phyloP scores from a whole-genome alignment of 37 sponge, comb jelly and placozoan genomes.

The Spongilla lacustris region DNA sequence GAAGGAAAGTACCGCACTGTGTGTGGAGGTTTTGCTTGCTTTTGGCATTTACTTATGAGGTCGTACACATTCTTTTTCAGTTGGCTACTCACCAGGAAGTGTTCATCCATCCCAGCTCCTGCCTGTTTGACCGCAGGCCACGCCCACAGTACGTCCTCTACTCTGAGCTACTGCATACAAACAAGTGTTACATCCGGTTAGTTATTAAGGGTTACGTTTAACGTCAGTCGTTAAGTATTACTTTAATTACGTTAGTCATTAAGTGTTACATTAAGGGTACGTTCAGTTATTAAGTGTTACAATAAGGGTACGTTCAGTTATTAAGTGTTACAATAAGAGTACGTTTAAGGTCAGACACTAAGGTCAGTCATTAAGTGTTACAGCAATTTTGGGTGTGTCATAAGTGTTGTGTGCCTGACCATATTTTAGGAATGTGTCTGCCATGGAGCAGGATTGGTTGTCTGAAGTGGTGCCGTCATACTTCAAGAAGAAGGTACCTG shows the following conservation, averaged over 20 bases:
- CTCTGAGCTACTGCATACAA: slow-evolving; percentile 80
- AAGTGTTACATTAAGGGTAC: too few relatives aligned
- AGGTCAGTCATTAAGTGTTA: too few relatives aligned
- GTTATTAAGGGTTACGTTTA: too few relatives aligned
- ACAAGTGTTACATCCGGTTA: slow-evolving; percentile 94
- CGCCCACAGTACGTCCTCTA: slow-evolving; percentile 74
- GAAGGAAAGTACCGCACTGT: slow-evolving; percentile 82
- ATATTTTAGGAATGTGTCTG: background rate
- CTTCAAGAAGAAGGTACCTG: background rate
- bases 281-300: too few relatives aligned
- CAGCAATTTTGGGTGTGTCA: too few relatives aligned
- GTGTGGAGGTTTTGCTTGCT: background rate
- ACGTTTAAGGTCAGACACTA: too few relatives aligned
- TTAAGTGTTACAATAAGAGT: too few relatives aligned
- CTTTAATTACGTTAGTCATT: too few relatives aligned
- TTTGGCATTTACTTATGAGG: background rate
- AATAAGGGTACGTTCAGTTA: too few relatives aligned
- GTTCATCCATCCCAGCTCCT: slow-evolving; percentile 87
- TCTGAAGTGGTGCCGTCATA: background rate
- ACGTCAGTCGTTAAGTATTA: too few relatives aligned
- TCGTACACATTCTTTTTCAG: slow-evolving; percentile 5
- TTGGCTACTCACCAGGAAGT: slow-evolving; percentile 70
- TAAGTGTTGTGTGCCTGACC: background rate
- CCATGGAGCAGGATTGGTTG: background rate
- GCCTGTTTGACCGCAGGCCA: slow-evolving; percentile 75